Evolutionary conservation across 2,113 vertebrate species (phyloP), one percentile per base, ranked within the genome.

Genomic region (Bubo blakistoni): DNA sequence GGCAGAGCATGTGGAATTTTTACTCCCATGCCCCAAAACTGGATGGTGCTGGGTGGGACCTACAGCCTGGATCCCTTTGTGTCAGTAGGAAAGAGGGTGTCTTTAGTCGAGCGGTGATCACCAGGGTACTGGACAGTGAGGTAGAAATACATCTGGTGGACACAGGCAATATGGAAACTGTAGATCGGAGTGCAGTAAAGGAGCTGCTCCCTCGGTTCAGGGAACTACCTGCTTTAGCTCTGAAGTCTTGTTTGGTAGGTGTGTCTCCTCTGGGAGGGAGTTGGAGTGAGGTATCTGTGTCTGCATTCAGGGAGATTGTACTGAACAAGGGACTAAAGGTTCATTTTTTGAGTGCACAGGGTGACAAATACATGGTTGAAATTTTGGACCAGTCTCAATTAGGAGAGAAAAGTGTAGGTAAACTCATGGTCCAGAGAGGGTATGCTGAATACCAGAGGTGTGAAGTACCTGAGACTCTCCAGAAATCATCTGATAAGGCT

Each of bases 81-180:
- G 98, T 98, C 38, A 98, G 97, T 79, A 98, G 98, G 90, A 98
- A 97, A 11, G 98, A 99, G 61, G 97, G 97, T 24, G 96, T 94
- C 29, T 99, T 99, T 89, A 99, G 98, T 80, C 98, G 99, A 91
- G 99, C 98, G 0, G 40, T 97, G 54, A 96, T 99, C 90, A 97
- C 94, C 80, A 97, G 97, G 36, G 73, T 98, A 3, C 91, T 96
- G 34, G 94, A 97, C 21, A 85, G 93, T 16, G 93, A 96, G 16
- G 96, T 98, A 27, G 98, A 98, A 42, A 97, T 99, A n/a, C 97
- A 98, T 80, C 97, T 99, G 84, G 93, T 99, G 17, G 99, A 99
- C 92, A 98, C 97, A 77, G 99, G 99, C 92, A 98, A 97, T 63
- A 97, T 90, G 0, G 98, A 99, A 93, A 80, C 89, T 6, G 98